phyloP scores from a whole-genome alignment of 1,140 invertebrate genomes.

The Hormaphis cornu region DNA sequence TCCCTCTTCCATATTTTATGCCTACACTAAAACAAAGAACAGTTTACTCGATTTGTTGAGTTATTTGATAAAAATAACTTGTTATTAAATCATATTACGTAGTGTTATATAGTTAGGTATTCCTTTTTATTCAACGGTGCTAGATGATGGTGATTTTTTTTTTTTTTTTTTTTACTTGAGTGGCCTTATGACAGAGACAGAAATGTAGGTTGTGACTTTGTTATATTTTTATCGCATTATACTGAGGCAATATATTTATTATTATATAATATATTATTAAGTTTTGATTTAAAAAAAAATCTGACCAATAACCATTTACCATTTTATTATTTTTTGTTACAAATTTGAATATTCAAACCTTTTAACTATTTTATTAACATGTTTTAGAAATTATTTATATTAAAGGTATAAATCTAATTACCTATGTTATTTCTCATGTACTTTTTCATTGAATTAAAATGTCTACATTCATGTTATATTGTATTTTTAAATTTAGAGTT shows the following conservation, averaged over 20 bases:
- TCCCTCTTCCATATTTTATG: too few relatives aligned
- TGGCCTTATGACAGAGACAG: neutral
- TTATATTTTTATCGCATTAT: neutral
- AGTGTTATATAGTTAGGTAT: neutral
- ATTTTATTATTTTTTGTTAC: too few relatives aligned
- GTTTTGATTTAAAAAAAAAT: neutral
- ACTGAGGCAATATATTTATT: slow-evolving; percentile 1
- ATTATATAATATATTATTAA: neutral
- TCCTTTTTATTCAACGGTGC: slow-evolving; percentile 23
- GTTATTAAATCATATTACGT: neutral
- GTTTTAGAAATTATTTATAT: slow-evolving; percentile 5
- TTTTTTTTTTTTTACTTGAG: neutral
- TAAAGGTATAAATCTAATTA: neutral
- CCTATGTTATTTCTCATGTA: neutral
- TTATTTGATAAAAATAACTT: neutral
- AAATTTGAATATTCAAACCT: too few relatives aligned
- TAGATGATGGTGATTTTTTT: slow-evolving; percentile 11
- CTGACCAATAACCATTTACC: slow-evolving; percentile 3
- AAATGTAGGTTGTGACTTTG: slow-evolving; percentile 6
- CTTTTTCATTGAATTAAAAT: neutral
- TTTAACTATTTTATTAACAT: too few relatives aligned
- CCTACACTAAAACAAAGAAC: too few relatives aligned
- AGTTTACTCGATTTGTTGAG: neutral
- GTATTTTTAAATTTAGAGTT: neutral
- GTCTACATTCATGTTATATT: slow-evolving; percentile 2